These are phyloP conservation scores for Yponomeuta malinellus DNA, from an alignment of 2,888 invertebrate species.

Conservation along the genomic window DNA sequence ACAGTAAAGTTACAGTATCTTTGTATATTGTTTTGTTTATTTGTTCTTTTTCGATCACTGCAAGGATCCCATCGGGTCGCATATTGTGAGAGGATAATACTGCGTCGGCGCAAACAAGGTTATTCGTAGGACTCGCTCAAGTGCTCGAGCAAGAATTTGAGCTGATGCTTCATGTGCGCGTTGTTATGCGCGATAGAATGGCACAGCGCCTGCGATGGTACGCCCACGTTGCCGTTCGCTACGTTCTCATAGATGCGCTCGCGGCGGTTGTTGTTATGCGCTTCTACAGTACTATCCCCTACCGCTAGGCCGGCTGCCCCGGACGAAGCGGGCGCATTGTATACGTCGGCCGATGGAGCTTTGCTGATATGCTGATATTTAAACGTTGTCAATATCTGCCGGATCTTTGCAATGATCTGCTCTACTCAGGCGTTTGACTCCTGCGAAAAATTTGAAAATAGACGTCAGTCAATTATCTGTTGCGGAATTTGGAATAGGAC, in stretches of 20 bases:
- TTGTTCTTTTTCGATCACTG: conserved; percentile 68
- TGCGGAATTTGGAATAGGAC: conserved; percentile 30
- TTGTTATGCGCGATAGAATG: conserved; percentile 71
- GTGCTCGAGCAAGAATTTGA: conserved; percentile 79
- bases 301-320: conserved; percentile 50
- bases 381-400: conserved; percentile 85
- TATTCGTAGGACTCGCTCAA: conserved; percentile 80
- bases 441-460: conserved; percentile 75
- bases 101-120: conserved; percentile 51
- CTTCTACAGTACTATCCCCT: conserved; percentile 62
- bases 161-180: conserved; percentile 66
- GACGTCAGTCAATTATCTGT: conserved; percentile 54
- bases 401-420: conserved; percentile 90
- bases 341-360: conserved; percentile 68
- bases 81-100: conserved; percentile 66
- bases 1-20: conserved; percentile 46
- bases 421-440: conserved; percentile 94
- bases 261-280: conserved; percentile 47
- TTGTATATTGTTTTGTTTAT: conserved; percentile 36
- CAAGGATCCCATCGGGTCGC: conserved; percentile 72
- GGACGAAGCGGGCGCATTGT: conserved; percentile 54
- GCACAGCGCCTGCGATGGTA: conserved; percentile 64
- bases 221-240: conserved; percentile 68
- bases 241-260: conserved; percentile 54
- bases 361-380: conserved; percentile 78